These are phyloP conservation scores for Papilio polytes DNA, from an alignment of 1,140 invertebrate species.

Conservation along the genomic window DNA sequence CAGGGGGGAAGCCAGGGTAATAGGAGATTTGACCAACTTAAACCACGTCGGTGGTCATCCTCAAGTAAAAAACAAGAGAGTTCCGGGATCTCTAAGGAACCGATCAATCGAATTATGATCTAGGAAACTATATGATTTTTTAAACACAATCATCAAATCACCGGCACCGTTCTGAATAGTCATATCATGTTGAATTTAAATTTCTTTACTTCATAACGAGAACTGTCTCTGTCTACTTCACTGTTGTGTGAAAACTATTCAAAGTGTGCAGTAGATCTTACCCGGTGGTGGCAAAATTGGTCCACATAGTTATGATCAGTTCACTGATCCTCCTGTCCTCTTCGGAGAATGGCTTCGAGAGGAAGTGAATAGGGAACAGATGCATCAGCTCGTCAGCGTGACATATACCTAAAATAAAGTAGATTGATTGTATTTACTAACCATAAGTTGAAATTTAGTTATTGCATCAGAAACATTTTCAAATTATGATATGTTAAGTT, in stretches of 20 bases:
- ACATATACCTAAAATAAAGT: slow-evolving; percentile 83
- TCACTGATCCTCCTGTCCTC: slow-evolving; percentile 61
- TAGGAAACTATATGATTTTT: not conserved
- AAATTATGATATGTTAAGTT: too few species aligned
- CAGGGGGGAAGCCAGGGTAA: too few species aligned
- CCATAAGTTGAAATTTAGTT: not conserved
- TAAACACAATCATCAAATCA: not conserved
- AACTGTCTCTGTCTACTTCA: not conserved
- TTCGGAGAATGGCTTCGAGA: slow-evolving; percentile 52
- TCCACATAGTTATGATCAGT: slow-evolving; percentile 66
- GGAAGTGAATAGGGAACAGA: slow-evolving; percentile 86
- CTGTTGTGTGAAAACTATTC: not conserved
- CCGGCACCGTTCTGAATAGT: not conserved
- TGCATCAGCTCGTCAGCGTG: slow-evolving; percentile 91
- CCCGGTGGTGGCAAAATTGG: slow-evolving; percentile 73
- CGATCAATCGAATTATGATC: not conserved
- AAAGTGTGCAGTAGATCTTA: slow-evolving; percentile 45
- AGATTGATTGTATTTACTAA: not conserved
- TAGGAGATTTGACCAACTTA: too few species aligned
- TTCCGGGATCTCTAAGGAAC: too few species aligned
- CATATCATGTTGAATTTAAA: not conserved
- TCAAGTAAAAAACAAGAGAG: too few species aligned
- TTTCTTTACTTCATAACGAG: not conserved
- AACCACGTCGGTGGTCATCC: too few species aligned
- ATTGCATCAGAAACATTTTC: too few species aligned